Evolutionary conservation across 2,113 vertebrate species (phyloP).

Genomic region (Indri indri): DNA sequence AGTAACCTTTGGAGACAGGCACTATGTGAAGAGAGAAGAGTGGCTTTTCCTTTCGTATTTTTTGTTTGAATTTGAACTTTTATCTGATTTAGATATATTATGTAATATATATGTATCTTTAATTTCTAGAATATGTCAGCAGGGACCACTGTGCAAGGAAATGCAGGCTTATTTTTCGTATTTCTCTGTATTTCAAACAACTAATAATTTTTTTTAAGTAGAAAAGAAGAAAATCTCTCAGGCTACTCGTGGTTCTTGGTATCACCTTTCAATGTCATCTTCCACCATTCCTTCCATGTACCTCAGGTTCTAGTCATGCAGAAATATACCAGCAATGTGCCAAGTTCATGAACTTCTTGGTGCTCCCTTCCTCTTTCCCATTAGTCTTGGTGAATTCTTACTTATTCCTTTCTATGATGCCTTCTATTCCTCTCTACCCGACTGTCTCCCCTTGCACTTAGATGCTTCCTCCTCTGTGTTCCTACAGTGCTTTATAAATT

Average conservation of each 20-base stretch:
- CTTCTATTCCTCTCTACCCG: neutral
- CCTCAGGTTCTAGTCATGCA: neutral
- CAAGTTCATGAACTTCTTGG: neutral
- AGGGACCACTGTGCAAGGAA: neutral
- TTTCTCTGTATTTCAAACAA: neutral
- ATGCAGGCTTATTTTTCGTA: neutral
- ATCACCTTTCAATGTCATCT: neutral
- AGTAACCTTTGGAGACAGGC: neutral
- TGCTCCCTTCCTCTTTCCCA: neutral
- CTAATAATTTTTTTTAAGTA: neutral
- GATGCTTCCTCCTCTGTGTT: neutral
- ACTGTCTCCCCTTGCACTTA: neutral
- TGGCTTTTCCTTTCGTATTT: neutral
- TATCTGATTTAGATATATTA: neutral
- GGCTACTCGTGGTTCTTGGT: neutral
- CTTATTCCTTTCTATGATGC: neutral
- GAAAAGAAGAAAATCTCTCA: neutral
- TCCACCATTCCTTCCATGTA: neutral
- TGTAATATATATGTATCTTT: neutral
- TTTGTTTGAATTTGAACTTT: constrained; percentile 1
- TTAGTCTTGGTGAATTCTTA: neutral
- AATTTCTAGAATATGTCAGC: neutral
- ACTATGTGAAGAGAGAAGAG: neutral
- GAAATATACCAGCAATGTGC: neutral
- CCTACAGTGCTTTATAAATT: neutral